Base-by-base conservation (phyloP, 2,888 invertebrate species). In the Tiliacea citrago region DNA sequence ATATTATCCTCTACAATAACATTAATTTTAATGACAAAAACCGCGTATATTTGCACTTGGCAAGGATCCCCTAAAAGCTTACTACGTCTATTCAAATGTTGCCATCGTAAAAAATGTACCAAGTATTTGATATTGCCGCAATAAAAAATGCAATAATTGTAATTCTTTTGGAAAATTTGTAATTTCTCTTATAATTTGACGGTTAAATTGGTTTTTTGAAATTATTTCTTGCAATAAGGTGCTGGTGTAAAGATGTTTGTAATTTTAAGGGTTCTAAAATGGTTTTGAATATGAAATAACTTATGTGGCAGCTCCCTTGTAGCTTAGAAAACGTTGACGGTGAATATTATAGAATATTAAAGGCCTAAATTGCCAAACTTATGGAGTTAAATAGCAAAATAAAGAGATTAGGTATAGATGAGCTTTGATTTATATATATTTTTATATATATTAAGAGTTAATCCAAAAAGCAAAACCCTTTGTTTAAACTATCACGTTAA, bases 1-100 rank as follows among this genome's bases (percentile, higher is more conserved):
- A 90, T 86, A 86, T 89, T 86, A 86, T 86, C 86, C 88, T 85
- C 89, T 91, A 93, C 89, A 92, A 91, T 93, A 86, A 93, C 95
- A 95, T 95, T 95, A 95, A 95, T 95, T 95, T 95, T 95, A 95
- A 96, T 93, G 95, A 93, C 91, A 92, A 93, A 93, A 91, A 61
- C 93, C 90, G 80, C 84, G 87, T 90, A 91, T 92, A 91, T 89
- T 90, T 91, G 82, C 93, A 93, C 91, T 91, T 91, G 88, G 88
- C 86, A 88, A 88, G 88, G 91, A 90, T 86, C 86, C 86, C 88
- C 88, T 91, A 85, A 86, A 90, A 86, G 89, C 91, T 92, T 90
- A 91, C 92, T 91, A 92, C 87, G 90, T 91, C 92, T 91, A 93
- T 95, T 94, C 93, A 92, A 92, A 93, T 92, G 90, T 88, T 91